Evolutionary conservation across 2,797 vertebrate species (phyloP).

Genomic region (Momotus momota): DNA sequence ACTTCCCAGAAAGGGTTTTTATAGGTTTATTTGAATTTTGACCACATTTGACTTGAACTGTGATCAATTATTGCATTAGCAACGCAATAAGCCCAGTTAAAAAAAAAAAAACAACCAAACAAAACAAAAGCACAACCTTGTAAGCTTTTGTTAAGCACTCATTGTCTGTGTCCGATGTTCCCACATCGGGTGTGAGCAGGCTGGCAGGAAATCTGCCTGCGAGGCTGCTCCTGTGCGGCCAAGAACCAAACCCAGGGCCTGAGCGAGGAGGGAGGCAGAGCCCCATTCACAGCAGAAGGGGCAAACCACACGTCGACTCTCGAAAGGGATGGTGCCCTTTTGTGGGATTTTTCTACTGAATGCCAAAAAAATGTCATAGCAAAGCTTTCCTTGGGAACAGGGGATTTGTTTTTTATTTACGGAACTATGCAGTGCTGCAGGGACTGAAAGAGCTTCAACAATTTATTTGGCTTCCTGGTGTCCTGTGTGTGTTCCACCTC

Average conservation of each 20-base stretch:
- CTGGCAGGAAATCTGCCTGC: not conserved
- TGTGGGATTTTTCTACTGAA: not conserved
- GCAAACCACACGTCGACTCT: not conserved
- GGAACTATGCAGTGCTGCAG: not conserved
- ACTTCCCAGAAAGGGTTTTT: constrained; percentile 46
- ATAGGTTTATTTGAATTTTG: constrained; percentile 37
- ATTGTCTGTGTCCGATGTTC: not conserved
- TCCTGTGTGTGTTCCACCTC: not conserved
- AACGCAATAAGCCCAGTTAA: not conserved
- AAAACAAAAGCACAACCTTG: not conserved
- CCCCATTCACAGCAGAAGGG: not conserved
- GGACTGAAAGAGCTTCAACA: not conserved
- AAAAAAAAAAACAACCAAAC: not conserved
- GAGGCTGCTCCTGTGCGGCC: not conserved
- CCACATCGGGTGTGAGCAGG: not conserved
- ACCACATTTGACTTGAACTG: not conserved
- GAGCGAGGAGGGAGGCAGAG: not conserved
- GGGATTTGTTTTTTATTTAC: not conserved
- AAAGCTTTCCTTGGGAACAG: not conserved
- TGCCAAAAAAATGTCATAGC: not conserved
- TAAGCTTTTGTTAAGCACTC: not conserved
- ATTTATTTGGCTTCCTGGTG: not conserved
- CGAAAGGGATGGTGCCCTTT: not conserved
- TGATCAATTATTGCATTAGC: constrained; percentile 6
- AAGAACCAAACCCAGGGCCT: not conserved